phyloP scores from a whole-genome alignment of 2,797 vertebrate genomes.

The Carcharodon carcharias region DNA sequence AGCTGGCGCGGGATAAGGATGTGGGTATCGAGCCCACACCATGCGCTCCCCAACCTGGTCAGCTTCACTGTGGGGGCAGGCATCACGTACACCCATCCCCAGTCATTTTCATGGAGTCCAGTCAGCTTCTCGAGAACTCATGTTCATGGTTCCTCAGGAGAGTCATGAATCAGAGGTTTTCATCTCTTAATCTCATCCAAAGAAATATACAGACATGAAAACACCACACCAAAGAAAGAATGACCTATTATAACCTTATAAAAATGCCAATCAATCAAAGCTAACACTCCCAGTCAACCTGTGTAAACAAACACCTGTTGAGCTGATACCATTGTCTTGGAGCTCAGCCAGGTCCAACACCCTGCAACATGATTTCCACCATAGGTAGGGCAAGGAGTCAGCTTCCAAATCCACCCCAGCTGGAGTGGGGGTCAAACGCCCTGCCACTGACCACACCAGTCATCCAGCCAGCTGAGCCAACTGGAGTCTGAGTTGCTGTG shows the following conservation, averaged over 20 bases:
- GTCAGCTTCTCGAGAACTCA: not conserved
- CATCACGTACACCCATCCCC: not conserved
- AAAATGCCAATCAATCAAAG: not conserved
- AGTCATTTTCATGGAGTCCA: not conserved
- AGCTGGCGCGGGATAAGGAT: not conserved
- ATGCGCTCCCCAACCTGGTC: not conserved
- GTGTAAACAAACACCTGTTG: not conserved
- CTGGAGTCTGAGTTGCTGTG: too few species aligned
- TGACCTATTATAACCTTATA: not conserved
- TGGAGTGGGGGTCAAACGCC: too few species aligned
- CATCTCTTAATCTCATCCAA: not conserved
- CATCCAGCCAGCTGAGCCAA: too few species aligned
- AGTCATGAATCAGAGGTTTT: not conserved
- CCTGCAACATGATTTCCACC: too few species aligned
- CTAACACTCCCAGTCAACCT: not conserved
- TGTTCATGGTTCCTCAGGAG: not conserved
- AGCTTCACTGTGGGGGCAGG: not conserved
- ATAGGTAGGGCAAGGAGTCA: too few species aligned
- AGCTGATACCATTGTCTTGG: not conserved
- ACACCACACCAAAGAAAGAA: not conserved
- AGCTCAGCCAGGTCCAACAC: not conserved
- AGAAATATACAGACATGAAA: not conserved
- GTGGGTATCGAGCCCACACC: not conserved
- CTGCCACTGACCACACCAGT: too few species aligned
- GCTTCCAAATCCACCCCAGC: too few species aligned